Evolutionary conservation across 2,113 vertebrate species (phyloP).

Genomic region (Mastomys coucha): DNA sequence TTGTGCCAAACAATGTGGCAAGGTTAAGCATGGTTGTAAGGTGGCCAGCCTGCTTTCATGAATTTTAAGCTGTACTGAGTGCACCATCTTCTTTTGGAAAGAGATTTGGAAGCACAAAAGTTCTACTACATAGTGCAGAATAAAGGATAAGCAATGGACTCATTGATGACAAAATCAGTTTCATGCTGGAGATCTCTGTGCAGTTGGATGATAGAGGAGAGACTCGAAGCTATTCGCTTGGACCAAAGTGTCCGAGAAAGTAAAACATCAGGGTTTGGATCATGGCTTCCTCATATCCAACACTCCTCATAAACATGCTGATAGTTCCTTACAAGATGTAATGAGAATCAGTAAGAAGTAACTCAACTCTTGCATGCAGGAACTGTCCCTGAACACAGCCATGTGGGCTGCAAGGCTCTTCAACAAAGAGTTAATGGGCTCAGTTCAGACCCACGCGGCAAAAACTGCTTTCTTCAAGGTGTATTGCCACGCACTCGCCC

Average conservation of each 20-base stretch:
- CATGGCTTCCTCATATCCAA: neutral
- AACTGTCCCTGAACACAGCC: neutral
- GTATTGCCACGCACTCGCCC: neutral
- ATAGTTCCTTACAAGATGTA: neutral
- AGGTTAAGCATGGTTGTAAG: slow-evolving; percentile 25
- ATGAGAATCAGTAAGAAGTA: neutral
- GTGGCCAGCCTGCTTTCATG: slow-evolving; percentile 38
- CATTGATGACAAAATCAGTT: neutral
- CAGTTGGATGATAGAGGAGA: neutral
- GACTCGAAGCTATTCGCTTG: neutral
- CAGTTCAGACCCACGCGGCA: neutral
- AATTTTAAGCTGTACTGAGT: slow-evolving; percentile 35
- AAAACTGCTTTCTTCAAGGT: neutral
- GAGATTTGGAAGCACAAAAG: slow-evolving; percentile 46
- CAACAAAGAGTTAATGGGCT: neutral
- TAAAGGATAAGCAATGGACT: slow-evolving; percentile 1
- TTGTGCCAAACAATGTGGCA: slow-evolving; percentile 45
- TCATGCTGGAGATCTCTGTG: neutral
- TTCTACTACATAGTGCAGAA: neutral
- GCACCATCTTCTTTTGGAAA: slow-evolving; percentile 34
- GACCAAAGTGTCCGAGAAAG: neutral
- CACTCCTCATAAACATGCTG: neutral
- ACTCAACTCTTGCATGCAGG: neutral
- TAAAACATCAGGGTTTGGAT: neutral
- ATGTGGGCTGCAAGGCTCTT: accelerated